Conservation (phyloP, 2,888 invertebrate species). For the Microctonus aethiopoides region DNA sequence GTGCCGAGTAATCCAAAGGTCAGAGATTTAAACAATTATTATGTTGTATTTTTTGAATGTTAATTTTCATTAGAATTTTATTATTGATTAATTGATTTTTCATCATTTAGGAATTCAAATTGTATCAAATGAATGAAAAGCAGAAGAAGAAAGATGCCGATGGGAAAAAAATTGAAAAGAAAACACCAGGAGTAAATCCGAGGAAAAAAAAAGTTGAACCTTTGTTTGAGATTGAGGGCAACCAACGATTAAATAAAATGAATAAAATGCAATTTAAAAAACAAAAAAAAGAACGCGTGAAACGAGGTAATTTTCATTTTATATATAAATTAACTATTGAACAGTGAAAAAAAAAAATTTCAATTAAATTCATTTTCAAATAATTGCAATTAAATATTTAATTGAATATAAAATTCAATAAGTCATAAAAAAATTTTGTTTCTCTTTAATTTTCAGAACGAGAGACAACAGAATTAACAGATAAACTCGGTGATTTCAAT, state of each 20-base stretch:
- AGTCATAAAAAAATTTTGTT: no score
- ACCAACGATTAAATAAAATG: conserved; percentile 72
- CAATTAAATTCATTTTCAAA: not conserved
- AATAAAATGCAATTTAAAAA: conserved; percentile 77
- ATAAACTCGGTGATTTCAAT: conserved; percentile 74
- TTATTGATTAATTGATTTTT: conserved; percentile 43
- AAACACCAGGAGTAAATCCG: conserved; percentile 43
- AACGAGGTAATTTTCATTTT: conserved; percentile 58
- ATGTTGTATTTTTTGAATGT: not conserved
- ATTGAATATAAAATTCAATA: no score
- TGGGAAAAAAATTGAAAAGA: conserved; percentile 61
- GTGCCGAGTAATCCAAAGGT: conserved; percentile 67
- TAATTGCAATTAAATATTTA: not conserved
- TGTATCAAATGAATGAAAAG: conserved; percentile 48
- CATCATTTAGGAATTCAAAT: conserved; percentile 47
- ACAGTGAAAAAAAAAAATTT: no score
- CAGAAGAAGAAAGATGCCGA: conserved; percentile 62
- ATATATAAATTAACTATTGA: no score
- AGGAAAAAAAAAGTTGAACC: conserved; percentile 72
- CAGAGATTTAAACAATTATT: not conserved
- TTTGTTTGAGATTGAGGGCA: conserved; percentile 78
- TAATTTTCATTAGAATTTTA: conserved; percentile 28
- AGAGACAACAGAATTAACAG: conserved; percentile 73
- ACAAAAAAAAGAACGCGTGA: conserved; percentile 71
- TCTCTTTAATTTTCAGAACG: conserved; percentile 70